phyloP scores from a whole-genome alignment of 2,113 vertebrate species.

The Desmodus rotundus region DNA sequence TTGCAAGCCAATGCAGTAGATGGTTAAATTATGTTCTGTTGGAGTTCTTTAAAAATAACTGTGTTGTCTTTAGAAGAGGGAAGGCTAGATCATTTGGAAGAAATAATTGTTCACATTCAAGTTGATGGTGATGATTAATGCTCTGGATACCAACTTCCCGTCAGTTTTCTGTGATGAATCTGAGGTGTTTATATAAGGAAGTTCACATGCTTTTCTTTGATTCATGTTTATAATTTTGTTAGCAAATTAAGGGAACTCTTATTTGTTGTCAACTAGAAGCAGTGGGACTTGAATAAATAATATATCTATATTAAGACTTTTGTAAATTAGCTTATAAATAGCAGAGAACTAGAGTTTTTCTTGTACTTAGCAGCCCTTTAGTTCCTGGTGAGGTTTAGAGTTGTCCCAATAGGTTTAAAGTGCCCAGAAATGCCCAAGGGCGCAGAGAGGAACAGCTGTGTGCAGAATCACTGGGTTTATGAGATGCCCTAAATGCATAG shows the following conservation, averaged over 20 bases:
- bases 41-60: not conserved
- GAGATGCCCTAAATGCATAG: not conserved
- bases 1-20: not conserved
- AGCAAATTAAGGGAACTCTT: constrained; percentile 33
- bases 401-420: constrained; percentile 51
- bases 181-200: constrained; percentile 21
- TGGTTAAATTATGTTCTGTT: not conserved
- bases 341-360: not conserved
- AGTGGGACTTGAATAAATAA: constrained; percentile 49
- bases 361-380: constrained; percentile 8
- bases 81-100: constrained; percentile 17
- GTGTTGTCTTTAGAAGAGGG: constrained; percentile 13
- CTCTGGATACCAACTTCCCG: not conserved
- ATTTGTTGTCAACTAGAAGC: constrained; percentile 25
- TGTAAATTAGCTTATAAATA: not conserved
- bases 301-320: not conserved
- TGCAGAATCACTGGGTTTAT: constrained; percentile 14
- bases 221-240: constrained; percentile 43
- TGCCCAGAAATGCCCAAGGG: constrained; percentile 54
- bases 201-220: constrained; percentile 47
- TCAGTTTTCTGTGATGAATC: constrained; percentile 17
- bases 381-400: not conserved
- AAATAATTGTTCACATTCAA: not conserved
- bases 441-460: not conserved
- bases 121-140: constrained; percentile 50